phyloP scores from a whole-genome alignment of 2,797 vertebrate species.

The Chanos chanos region DNA sequence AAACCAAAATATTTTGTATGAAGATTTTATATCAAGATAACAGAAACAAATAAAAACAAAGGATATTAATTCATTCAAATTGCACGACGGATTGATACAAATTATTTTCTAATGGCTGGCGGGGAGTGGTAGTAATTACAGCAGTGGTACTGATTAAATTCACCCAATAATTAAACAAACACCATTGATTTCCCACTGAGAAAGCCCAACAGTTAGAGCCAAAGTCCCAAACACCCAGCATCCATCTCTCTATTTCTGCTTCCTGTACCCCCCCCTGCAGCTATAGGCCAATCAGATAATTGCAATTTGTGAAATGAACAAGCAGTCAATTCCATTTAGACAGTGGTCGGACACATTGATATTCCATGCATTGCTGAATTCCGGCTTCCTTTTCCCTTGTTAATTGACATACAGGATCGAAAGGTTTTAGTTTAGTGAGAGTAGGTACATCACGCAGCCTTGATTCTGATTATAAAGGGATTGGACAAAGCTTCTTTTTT shows the following conservation, averaged over 20 bases:
- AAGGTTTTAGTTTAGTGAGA: slow-evolving; percentile 28
- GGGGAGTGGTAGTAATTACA: slow-evolving; percentile 72
- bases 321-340: slow-evolving; percentile 70
- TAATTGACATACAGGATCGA: slow-evolving; percentile 61
- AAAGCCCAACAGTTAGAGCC: slow-evolving; percentile 38
- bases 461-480: background rate
- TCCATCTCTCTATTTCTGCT: slow-evolving; percentile 45
- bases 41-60: slow-evolving; percentile 45
- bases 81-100: slow-evolving; percentile 51
- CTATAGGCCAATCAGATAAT: slow-evolving; percentile 75
- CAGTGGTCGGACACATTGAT: slow-evolving; percentile 62
- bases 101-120: slow-evolving; percentile 67
- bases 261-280: slow-evolving; percentile 71
- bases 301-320: slow-evolving; percentile 73
- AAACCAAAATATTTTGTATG: background rate
- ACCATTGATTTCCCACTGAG: slow-evolving; percentile 75
- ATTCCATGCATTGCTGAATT: slow-evolving; percentile 60
- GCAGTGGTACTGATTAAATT: slow-evolving; percentile 73
- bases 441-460: background rate
- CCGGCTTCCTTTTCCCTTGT: slow-evolving; percentile 51
- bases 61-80: slow-evolving; percentile 54
- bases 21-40: slow-evolving; percentile 32
- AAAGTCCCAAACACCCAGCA: slow-evolving; percentile 16
- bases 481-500: background rate
- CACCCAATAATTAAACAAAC: slow-evolving; percentile 79